Percentiles rank a stretch among this genome's conserved stretches.
These are phyloP conservation scores for Lycorma delicatula DNA, from an alignment of 1,140 invertebrate species.

Conservation along the genomic window DNA sequence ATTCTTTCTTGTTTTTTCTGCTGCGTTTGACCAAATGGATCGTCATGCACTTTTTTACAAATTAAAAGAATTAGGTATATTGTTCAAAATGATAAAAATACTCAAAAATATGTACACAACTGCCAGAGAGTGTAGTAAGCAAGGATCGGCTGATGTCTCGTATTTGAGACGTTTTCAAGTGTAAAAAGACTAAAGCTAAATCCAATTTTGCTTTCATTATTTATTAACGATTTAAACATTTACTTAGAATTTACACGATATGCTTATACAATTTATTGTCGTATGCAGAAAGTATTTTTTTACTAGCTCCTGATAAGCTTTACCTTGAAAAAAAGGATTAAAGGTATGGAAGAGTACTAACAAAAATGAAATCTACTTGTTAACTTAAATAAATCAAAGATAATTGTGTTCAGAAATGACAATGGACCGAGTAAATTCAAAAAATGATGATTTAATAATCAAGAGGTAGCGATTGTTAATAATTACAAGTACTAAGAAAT, in stretches of 20 bases:
- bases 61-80: too few relatives aligned
- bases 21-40: too few relatives aligned
- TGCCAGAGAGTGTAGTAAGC: too few relatives aligned
- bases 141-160: not conserved
- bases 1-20: too few relatives aligned
- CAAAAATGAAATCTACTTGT: not conserved
- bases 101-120: too few relatives aligned
- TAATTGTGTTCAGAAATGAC: not conserved
- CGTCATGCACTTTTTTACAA: too few relatives aligned
- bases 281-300: conserved; percentile 6
- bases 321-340: not conserved
- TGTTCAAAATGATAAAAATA: too few relatives aligned
- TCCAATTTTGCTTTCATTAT: conserved; percentile 22
- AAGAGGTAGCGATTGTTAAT: not conserved
- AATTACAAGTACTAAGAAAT: too few relatives aligned
- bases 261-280: conserved; percentile 2
- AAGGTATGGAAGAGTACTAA: not conserved
- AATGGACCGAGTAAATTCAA: not conserved
- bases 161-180: conserved; percentile 16
- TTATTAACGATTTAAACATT: conserved; percentile 20
- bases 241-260: too few relatives aligned
- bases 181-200: conserved; percentile 21
- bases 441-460: not conserved
- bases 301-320: not conserved
- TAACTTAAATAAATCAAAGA: not conserved